A percentile compares a stretch with the other conserved stretches of the same genome.
Conservation (phyloP, 2,888 invertebrate genomes). For the Antheraea assamensis region DNA sequence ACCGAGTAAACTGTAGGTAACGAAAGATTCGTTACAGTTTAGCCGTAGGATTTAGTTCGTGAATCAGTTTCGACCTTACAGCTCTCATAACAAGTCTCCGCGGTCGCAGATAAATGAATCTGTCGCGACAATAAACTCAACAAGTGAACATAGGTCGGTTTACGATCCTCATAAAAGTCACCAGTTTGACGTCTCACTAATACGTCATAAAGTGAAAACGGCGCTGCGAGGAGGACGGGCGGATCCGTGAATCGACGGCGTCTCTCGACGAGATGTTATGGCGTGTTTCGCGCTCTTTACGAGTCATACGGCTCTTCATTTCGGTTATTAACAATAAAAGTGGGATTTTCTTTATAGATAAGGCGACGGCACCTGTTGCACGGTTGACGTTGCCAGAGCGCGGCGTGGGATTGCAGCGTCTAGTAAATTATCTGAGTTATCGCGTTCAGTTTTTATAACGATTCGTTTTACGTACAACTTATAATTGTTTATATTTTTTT, state of each 20-base stretch:
- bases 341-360: slow-evolving; percentile 36
- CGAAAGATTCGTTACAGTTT: background rate
- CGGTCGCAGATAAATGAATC: slow-evolving; percentile 28
- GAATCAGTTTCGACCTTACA: slow-evolving; percentile 1
- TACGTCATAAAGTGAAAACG: slow-evolving; percentile 70
- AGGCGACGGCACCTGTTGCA: slow-evolving; percentile 34
- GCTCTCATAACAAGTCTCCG: slow-evolving; percentile 1
- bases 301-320: slow-evolving; percentile 46
- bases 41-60: background rate
- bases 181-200: slow-evolving; percentile 70
- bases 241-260: slow-evolving; percentile 35
- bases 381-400: no score
- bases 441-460: no score
- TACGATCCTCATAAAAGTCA: slow-evolving; percentile 66
- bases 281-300: slow-evolving; percentile 45
- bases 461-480: no score
- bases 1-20: background rate
- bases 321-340: slow-evolving; percentile 55
- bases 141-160: slow-evolving; percentile 75
- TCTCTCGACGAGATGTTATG: slow-evolving; percentile 47
- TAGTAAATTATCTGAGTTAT: background rate
- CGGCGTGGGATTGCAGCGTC: background rate
- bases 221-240: slow-evolving; percentile 31
- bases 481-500: no score
- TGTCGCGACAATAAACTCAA: slow-evolving; percentile 59